These are phyloP conservation scores for Oxyura jamaicensis DNA, from an alignment of 2,113 vertebrate genomes.

Conservation along the genomic window DNA sequence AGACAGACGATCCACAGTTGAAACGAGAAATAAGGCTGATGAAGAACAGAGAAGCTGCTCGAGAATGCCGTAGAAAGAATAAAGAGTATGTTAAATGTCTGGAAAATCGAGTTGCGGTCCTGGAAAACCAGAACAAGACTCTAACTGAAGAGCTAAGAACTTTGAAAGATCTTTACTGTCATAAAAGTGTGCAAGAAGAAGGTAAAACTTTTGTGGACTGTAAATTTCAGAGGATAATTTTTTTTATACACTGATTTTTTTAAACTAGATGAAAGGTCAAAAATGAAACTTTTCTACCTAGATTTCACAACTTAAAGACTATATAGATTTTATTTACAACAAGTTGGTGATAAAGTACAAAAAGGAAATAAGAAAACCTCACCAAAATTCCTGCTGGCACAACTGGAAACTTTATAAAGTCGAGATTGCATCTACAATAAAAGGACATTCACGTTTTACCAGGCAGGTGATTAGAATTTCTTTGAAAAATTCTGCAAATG, in stretches of 20 bases:
- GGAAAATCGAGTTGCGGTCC: constrained; percentile 92
- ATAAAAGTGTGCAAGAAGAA: constrained; percentile 87
- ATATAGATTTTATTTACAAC: constrained; percentile 62
- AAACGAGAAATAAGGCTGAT: constrained; percentile 92
- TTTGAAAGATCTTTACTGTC: constrained; percentile 94
- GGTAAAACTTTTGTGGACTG: constrained; percentile 65
- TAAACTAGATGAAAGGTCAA: constrained; percentile 77
- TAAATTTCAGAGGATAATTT: constrained; percentile 69
- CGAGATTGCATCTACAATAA: background rate
- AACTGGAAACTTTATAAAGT: constrained; percentile 68
- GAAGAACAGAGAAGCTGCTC: constrained; percentile 94
- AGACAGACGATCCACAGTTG: constrained; percentile 88
- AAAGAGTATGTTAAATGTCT: constrained; percentile 95
- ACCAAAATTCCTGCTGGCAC: constrained; percentile 67
- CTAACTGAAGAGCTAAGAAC: constrained; percentile 95
- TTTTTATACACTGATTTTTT: constrained; percentile 79
- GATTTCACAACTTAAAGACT: constrained; percentile 70
- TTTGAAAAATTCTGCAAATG: background rate
- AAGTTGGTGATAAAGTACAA: constrained; percentile 39
- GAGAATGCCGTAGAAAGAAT: constrained; percentile 93
- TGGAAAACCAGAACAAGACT: constrained; percentile 97
- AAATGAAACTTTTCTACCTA: constrained; percentile 77
- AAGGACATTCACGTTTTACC: background rate
- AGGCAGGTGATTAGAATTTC: constrained; percentile 32
- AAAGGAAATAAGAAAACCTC: constrained; percentile 56